Percentiles rank a stretch among this genome's conserved stretches.
phyloP scores from a whole-genome alignment of 2,888 invertebrate genomes.

The Epistrophe grossulariae region DNA sequence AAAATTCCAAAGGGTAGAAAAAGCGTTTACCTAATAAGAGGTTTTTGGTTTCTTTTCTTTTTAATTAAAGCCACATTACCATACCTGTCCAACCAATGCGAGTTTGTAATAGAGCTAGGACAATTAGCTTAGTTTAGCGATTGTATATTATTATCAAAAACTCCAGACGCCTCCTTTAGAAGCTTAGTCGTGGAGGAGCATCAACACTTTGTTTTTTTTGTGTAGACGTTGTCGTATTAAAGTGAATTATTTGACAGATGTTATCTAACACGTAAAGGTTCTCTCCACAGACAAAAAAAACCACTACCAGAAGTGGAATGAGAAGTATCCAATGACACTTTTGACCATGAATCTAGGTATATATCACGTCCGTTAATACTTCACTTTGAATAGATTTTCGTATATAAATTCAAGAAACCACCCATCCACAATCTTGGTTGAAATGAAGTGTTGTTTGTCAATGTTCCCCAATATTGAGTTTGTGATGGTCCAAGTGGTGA shows the following conservation, averaged over 20 bases:
- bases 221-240: background rate
- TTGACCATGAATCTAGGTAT: constrained; percentile 26
- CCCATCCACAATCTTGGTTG: constrained; percentile 8
- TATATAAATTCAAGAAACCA: constrained; percentile 44
- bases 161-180: background rate
- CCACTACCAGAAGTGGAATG: constrained; percentile 19
- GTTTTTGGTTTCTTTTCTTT: background rate
- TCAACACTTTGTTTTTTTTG: background rate
- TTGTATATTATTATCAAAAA: constrained; percentile 7
- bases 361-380: constrained; percentile 54
- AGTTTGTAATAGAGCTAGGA: constrained; percentile 4
- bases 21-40: background rate
- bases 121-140: constrained; percentile 23
- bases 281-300: background rate
- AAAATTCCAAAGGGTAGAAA: background rate
- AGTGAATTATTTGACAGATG: constrained; percentile 42
- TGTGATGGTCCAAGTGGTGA: constrained; percentile 24
- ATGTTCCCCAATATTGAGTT: background rate
- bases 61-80: constrained; percentile 28
- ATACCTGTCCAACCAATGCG: constrained; percentile 8
- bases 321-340: constrained; percentile 61
- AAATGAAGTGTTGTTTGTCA: background rate
- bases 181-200: background rate
- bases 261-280: constrained; percentile 46
- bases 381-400: constrained; percentile 14